Percentiles rank a stretch among this genome's conserved stretches.
Evolutionary conservation across 35 echinoderm and acorn worm genomes (phyloP).

Genomic region (Chiridota heheva): DNA sequence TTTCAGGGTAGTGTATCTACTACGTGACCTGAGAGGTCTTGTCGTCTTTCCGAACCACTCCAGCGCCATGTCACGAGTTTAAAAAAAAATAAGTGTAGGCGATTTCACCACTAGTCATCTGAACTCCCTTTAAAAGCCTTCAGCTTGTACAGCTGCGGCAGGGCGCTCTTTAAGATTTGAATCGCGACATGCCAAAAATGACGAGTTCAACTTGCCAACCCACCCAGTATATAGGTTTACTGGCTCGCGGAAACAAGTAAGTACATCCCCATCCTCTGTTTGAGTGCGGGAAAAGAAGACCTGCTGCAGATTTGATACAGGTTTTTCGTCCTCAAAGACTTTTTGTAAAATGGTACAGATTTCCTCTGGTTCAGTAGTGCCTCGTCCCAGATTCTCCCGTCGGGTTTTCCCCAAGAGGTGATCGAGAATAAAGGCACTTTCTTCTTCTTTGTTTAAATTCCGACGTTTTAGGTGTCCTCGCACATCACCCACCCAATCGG

Average conservation of each 20-base stretch:
- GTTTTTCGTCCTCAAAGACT: constrained; percentile 70
- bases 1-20: constrained; percentile 8
- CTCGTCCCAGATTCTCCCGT: constrained; percentile 51
- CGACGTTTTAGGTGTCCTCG: constrained; percentile 38
- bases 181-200: constrained; percentile 26
- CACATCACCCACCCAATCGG: constrained; percentile 59
- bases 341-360: constrained; percentile 50
- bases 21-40: neutral
- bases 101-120: constrained; percentile 37
- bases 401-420: constrained; percentile 55
- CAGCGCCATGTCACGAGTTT: constrained; percentile 49
- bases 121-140: constrained; percentile 46
- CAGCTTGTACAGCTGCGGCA: constrained; percentile 46
- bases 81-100: constrained; percentile 53
- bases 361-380: constrained; percentile 16
- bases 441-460: neutral
- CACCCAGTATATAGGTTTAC: constrained; percentile 53
- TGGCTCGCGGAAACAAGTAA: constrained; percentile 43
- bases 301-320: constrained; percentile 69
- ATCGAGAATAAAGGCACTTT: constrained; percentile 46
- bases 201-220: constrained; percentile 11
- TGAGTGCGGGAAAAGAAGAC: constrained; percentile 62
- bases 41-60: constrained; percentile 46
- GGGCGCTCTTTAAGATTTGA: constrained; percentile 43
- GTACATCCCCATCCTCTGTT: constrained; percentile 12